Evolutionary conservation across 2,797 vertebrate genomes (phyloP), one percentile per base, ranked within the genome.

Genomic region (Orientallactaga sibirica): DNA sequence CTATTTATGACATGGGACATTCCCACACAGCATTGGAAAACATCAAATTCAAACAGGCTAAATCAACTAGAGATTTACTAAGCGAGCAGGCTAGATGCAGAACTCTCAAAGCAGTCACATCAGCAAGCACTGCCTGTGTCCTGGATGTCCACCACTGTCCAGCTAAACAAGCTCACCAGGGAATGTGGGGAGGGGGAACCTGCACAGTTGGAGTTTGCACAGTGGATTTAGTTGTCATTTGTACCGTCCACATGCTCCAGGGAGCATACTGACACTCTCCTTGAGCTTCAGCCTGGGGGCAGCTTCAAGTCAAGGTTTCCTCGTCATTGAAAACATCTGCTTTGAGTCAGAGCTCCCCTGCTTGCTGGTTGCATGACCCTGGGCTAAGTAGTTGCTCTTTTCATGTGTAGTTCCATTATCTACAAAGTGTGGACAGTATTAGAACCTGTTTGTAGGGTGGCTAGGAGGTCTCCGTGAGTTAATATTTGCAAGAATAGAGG

Each of bases 401-500:
- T 18, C 79, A 37, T 62, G 10, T 80, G 68, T 27, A 24, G 14
- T 80, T 76, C 61, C 68, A 10, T 91, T 68, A 76, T 52, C 58
- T 77, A 16, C 86, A 77, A 91, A 20, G 62, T 24, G 66, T 64
- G 15, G 19, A 37, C 68, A 71, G n/a, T 62, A 48, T 70, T 3
- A 61, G 77, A 84, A 33, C 2, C 25, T 77, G 61, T n/a, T 90
- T 11, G 67, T 20, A 77, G 27, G 37, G 27, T 52, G 86, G 18
- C 41, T 83, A 29, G 10, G 75, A 67, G 37, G 87, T 91, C 7
- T 66, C 15, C 18, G 29, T 68, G 43, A 93, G 76, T 88, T 29
- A 83, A 37, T 88, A 81, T 88, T 86, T 92, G 27, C 64, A 80
- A 80, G 91, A 78, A 84, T 12, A 6, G 37, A 77, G 41, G 41